Evolutionary conservation across 2,888 invertebrate species (phyloP), one percentile per base, ranked within the genome.

Genomic region (Eristalinus sepulchralis): DNA sequence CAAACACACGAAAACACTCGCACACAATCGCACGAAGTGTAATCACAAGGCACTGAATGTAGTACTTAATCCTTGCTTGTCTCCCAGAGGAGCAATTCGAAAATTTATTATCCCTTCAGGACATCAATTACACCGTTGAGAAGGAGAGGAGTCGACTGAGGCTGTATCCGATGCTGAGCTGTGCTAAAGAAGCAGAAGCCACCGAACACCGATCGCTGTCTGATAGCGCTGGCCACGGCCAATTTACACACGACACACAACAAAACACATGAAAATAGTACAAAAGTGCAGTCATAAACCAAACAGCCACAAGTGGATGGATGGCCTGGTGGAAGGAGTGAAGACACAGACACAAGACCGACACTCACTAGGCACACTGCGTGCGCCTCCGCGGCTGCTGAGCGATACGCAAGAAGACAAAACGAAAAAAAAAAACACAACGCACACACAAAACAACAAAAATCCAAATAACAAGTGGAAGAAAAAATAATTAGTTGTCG

Each of bases 61-160:
- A 60, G 77, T 79, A 86, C 78, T 86, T 76, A 62, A 86, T 86
- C 86, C 86, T 86, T 86, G 82, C 27, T 47, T 78, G 70, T 82
- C 78, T 83, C 86, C 86, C 86, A 75, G 60, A 79, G 83, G 86
- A 86, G 86, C 86, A 83, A 83, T 86, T 79, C 67, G 22, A 83
- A 47, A 86, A 86, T 86, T 86, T 86, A 86, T 86, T 83, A 86
- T 86, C 83, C 86, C 86, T 86, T 86, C 83, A 86, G 86, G 86
- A 86, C 86, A 86, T 86, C 86, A 86, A 86, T 86, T 86, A 86
- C 86, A 70, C 47, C 47, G 47, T 47, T n/a, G 11, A n/a, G 5
- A 4, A 47, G 8, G 47, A 47, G 47, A 47, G 39, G 39, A 39
- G 66, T 62, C 60, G 64, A 59, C 68, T 67, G 39, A 55, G 67